phyloP scores from a whole-genome alignment of 2,797 vertebrate genomes.

The Calcarius lapponicus region DNA sequence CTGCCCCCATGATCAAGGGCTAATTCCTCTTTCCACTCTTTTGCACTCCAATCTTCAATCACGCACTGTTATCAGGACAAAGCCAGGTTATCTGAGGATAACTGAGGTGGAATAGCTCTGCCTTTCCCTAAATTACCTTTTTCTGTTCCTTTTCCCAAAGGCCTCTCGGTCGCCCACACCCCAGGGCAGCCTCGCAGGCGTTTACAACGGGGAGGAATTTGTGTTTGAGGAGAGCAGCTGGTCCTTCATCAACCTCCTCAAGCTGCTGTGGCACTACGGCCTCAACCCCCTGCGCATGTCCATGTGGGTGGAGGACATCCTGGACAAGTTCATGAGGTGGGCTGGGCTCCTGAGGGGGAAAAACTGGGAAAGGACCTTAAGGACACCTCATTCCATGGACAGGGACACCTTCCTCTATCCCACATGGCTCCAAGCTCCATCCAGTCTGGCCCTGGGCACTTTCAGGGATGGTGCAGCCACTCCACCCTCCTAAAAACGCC shows the following conservation, averaged over 20 bases:
- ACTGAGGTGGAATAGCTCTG: rapidly evolving
- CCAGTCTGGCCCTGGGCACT: not conserved
- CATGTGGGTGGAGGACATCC: slow-evolving; percentile 91
- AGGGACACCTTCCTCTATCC: not conserved
- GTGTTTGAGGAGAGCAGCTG: slow-evolving; percentile 92
- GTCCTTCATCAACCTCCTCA: slow-evolving; percentile 87
- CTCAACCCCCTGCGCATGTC: slow-evolving; percentile 88
- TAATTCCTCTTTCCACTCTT: rapidly evolving
- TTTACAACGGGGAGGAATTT: slow-evolving; percentile 89
- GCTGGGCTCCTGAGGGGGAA: not conserved
- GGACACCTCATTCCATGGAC: not conserved
- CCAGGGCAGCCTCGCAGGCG: slow-evolving; percentile 73
- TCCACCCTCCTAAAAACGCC: not conserved
- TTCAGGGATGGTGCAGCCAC: not conserved
- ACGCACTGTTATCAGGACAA: rapidly evolving
- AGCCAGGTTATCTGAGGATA: not conserved
- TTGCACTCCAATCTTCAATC: not conserved
- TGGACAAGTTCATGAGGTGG: slow-evolving; percentile 97
- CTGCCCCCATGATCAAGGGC: not conserved
- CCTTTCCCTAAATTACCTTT: not conserved
- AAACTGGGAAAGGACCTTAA: too few species aligned
- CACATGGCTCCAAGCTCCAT: rapidly evolving
- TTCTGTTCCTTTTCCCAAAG: not conserved
- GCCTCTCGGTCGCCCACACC: slow-evolving; percentile 67
- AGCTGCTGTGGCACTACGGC: slow-evolving; percentile 89